phyloP scores from a whole-genome alignment of 2,888 invertebrate species.

The Cheilosia urbana region DNA sequence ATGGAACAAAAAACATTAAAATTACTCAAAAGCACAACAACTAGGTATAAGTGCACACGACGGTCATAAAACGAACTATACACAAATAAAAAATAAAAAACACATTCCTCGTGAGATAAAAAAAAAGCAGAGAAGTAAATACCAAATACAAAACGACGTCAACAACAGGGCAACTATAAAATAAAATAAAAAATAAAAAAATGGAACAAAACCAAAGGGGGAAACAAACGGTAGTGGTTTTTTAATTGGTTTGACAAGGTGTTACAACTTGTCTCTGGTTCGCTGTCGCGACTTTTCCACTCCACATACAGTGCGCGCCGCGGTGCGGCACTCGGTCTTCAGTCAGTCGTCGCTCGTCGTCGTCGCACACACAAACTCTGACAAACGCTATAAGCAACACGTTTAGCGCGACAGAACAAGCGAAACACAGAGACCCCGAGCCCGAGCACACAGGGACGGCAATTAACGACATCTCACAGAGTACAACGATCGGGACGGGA shows the following conservation, averaged over 20 bases:
- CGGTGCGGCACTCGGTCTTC: conserved; percentile 39
- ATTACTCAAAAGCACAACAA: conserved; percentile 47
- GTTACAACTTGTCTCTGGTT: conserved; percentile 75
- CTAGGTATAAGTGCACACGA: conserved; percentile 59
- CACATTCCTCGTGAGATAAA: conserved; percentile 63
- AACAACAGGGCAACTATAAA: too few species aligned
- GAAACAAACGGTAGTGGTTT: conserved; percentile 72
- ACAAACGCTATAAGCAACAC: conserved; percentile 71
- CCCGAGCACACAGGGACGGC: conserved; percentile 57
- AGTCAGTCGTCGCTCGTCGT: conserved; percentile 43
- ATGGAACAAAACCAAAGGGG: conserved; percentile 33
- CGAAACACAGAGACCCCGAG: conserved; percentile 49
- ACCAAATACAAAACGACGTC: conserved; percentile 13
- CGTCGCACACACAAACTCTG: conserved; percentile 35
- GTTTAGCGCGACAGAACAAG: conserved; percentile 73
- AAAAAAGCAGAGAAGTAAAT: conserved; percentile 23
- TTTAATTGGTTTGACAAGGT: conserved; percentile 76
- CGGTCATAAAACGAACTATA: conserved; percentile 45
- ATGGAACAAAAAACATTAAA: conserved; percentile 12
- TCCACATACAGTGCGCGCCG: conserved; percentile 60
- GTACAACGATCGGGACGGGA: not conserved
- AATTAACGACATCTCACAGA: conserved; percentile 72
- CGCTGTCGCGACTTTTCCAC: conserved; percentile 75
- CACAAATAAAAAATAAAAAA: conserved; percentile 16
- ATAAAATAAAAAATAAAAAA: conserved; percentile 4